Conservation (phyloP, 2,113 vertebrate species). For the Indicator indicator region DNA sequence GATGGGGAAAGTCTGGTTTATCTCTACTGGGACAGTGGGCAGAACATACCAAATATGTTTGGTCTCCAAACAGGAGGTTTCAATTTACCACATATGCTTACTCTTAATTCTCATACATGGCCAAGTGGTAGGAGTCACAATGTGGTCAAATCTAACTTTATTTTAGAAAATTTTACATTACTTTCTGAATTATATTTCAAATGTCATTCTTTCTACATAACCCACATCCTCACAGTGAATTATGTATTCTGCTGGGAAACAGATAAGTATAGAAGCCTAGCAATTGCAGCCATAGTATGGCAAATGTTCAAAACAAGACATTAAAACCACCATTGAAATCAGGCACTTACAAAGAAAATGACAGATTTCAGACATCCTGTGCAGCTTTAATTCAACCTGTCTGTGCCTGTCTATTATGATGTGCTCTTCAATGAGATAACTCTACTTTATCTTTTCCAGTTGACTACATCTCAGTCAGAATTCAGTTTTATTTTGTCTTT, state of each 20-base stretch:
- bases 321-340: background rate
- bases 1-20: background rate
- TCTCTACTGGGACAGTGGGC: background rate
- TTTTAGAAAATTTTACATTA: background rate
- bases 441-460: background rate
- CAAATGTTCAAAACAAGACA: background rate
- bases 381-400: background rate
- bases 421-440: background rate
- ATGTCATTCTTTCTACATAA: background rate
- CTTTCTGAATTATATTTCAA: background rate
- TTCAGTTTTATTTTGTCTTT: background rate
- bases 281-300: background rate
- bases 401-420: background rate
- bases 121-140: background rate
- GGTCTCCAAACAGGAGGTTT: background rate
- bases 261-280: background rate
- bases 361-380: background rate
- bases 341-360: background rate
- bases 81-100: background rate
- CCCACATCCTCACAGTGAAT: background rate
- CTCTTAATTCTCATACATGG: background rate
- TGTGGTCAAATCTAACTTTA: background rate
- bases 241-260: background rate
- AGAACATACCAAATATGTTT: background rate
- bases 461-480: background rate